Evolutionary conservation across 2,797 vertebrate species (phyloP), one percentile per base, ranked within the genome.

Genomic region (Austrolebias charrua): DNA sequence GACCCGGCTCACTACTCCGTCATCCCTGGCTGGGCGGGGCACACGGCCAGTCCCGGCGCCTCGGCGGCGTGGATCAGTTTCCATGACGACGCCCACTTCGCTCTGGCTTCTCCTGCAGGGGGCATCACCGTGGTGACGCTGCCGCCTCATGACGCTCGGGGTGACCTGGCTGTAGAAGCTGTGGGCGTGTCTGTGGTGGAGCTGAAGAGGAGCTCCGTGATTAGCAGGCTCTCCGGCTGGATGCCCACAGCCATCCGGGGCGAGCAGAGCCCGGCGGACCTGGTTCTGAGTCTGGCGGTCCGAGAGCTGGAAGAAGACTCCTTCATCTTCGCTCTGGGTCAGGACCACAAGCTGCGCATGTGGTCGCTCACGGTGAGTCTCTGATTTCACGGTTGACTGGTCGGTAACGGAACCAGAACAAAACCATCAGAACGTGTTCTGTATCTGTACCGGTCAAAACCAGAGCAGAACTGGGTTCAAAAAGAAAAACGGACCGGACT

Each of bases 231-330:
- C 33, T 94, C 92, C 0, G 96, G 95, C 6, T 98, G 96, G 96
- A 96, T 99, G 95, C 95, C 97, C 0, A 93, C 94, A 0, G 95
- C 94, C 11, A 97, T 98, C 86, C 93, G 95, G 20, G 96, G 96
- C 0, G 96, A 98, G 0, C 93, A 95, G 0, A 89, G 90, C 58
- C 89, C 91, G 0, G 93, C 91, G 0, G 94, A 97, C 58, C 89
- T 96, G 51, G 95, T 92, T 0, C 67, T 96, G 49, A 95, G 94
- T 65, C 90, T 99, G 63, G 94, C 93, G 0, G 95, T 94, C 35
- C 92, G 95, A 43, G 94, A 94, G 69, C 87, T 95, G 1, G 94
- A 97, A 53, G 93, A 95, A 0, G 94, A 98, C 55, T 92, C 93
- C 24, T 96, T 98, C 79, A 86, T 99, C 80, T 98, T 98, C 0